Conservation (phyloP, 1,140 invertebrate species). For the Bicyclus anynana region DNA sequence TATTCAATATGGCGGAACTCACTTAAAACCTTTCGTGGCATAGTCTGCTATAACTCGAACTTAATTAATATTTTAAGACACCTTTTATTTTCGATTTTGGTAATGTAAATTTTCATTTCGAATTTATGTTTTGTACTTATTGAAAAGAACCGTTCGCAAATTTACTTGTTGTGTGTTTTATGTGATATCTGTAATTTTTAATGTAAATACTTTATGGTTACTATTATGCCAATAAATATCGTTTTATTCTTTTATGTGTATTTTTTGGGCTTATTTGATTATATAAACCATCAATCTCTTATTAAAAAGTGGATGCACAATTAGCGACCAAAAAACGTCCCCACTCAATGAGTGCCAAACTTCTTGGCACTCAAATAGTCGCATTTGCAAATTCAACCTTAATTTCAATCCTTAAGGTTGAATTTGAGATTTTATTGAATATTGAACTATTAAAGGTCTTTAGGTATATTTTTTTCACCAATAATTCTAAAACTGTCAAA, state of each 20-base stretch:
- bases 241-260: conserved; percentile 65
- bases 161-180: conserved; percentile 62
- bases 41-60: not conserved
- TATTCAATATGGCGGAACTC: not conserved
- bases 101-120: conserved; percentile 45
- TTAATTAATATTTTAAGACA: not conserved
- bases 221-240: conserved; percentile 65
- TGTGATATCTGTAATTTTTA: conserved; percentile 57
- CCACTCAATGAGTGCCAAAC: too few species aligned
- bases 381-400: too few species aligned
- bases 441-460: too few species aligned
- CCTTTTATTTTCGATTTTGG: not conserved
- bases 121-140: conserved; percentile 36
- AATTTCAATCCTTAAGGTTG: too few species aligned
- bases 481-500: too few species aligned
- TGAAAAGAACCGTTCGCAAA: conserved; percentile 37
- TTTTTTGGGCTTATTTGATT: not conserved
- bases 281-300: too few species aligned
- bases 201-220: conserved; percentile 68
- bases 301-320: too few species aligned
- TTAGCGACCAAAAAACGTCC: too few species aligned
- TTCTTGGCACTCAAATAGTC: too few species aligned
- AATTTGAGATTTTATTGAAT: too few species aligned
- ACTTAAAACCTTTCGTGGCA: not conserved
- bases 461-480: too few species aligned